A percentile compares a stretch with the other conserved stretches of the same genome.
Evolutionary conservation across 2,113 vertebrate species (phyloP).

Genomic region (Sinocyclocheilus anshuiensis): DNA sequence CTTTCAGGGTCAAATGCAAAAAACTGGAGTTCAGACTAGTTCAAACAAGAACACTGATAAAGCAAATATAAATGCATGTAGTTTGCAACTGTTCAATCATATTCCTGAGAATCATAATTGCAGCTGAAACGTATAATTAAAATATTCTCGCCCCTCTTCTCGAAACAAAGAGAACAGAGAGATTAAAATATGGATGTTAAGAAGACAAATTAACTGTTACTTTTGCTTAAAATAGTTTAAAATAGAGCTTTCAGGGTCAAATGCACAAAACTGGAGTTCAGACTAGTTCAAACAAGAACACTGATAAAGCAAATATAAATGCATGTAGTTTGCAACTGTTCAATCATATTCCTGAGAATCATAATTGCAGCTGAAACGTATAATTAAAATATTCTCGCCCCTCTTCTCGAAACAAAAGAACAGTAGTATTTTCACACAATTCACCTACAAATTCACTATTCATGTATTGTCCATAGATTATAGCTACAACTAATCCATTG

Average conservation of each 20-base stretch:
- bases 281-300: background rate
- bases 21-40: background rate
- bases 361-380: constrained; percentile 11
- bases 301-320: background rate
- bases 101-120: constrained; percentile 2
- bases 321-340: background rate
- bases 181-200: no score
- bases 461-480: background rate
- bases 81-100: background rate
- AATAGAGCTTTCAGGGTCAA: no score
- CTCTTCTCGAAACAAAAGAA: background rate
- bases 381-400: background rate
- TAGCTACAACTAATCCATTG: background rate
- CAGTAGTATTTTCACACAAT: background rate
- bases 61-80: constrained; percentile 2
- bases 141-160: background rate
- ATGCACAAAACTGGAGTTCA: no score
- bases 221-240: no score
- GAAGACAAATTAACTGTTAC: no score
- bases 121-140: constrained; percentile 5
- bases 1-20: background rate
- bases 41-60: background rate
- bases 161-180: background rate
- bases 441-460: background rate
- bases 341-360: background rate